Conservation (phyloP, 64 coral and sea anemone genomes). For the Actinia tenebrosa region DNA sequence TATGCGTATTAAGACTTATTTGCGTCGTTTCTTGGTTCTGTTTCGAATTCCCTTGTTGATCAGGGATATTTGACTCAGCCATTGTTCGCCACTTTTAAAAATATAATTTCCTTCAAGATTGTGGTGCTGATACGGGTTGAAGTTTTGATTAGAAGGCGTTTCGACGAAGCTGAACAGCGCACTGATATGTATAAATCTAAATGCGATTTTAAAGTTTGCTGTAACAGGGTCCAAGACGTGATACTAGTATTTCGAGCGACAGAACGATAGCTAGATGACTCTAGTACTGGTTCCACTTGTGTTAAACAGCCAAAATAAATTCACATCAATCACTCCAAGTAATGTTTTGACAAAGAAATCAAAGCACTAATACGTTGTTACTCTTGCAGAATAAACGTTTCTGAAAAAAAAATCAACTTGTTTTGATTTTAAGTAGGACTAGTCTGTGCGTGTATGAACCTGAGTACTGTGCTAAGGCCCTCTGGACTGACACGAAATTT, state of each 20-base stretch:
- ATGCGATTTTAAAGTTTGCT: no score
- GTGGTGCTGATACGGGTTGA: background rate
- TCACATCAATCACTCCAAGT: background rate
- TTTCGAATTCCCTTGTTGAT: background rate
- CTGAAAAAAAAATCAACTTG: background rate
- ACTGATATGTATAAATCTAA: background rate
- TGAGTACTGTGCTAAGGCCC: no score
- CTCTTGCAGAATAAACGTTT: background rate
- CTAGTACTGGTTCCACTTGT: background rate
- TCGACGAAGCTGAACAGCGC: background rate
- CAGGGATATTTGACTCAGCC: background rate
- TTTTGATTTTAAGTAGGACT: background rate
- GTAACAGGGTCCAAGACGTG: no score
- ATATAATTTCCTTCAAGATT: background rate
- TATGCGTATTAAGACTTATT: background rate
- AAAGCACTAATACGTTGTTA: background rate
- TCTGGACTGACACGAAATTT: background rate
- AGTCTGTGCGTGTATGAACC: background rate
- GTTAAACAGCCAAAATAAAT: background rate
- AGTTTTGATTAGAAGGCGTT: background rate
- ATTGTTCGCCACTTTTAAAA: background rate
- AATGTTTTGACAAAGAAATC: background rate
- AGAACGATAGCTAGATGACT: background rate
- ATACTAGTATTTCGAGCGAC: no score
- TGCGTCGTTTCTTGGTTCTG: background rate